These are phyloP conservation scores for Netelia melanura DNA, from an alignment of 2,888 invertebrate genomes.

Conservation along the genomic window DNA sequence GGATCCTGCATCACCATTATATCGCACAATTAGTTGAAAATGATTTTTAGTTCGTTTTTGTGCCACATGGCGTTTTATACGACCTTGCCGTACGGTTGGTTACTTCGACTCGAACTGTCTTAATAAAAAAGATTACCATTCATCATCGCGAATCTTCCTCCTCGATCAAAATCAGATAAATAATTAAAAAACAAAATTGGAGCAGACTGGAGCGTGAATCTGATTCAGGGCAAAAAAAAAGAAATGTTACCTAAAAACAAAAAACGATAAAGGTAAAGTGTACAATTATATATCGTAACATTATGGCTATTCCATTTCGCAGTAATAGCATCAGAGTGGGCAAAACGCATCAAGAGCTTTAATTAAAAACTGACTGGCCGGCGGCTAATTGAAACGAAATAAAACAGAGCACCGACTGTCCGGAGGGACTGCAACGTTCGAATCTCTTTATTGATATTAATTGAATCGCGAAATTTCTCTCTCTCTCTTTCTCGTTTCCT, in stretches of 20 bases:
- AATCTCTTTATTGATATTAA: conserved; percentile 24
- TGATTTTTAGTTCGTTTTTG: no score
- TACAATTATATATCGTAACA: background rate
- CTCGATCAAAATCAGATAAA: no score
- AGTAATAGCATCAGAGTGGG: background rate
- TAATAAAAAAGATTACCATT: no score
- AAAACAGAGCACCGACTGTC: background rate
- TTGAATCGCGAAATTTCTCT: conserved; percentile 28
- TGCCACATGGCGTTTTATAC: no score
- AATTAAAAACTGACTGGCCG: background rate
- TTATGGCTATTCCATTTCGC: background rate
- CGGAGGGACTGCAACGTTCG: background rate
- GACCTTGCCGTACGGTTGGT: no score
- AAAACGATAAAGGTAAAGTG: background rate
- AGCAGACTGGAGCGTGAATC: no score
- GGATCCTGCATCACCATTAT: no score
- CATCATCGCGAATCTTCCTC: no score
- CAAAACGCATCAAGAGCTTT: background rate
- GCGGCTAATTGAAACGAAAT: background rate
- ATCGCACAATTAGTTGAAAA: no score
- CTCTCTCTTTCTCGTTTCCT: conserved; percentile 10
- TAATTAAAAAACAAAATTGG: no score
- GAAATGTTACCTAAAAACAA: background rate
- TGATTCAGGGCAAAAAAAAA: no score
- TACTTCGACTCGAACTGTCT: no score